Base-by-base conservation (phyloP, 2,888 invertebrate species). In the Ferrisia virgata region DNA sequence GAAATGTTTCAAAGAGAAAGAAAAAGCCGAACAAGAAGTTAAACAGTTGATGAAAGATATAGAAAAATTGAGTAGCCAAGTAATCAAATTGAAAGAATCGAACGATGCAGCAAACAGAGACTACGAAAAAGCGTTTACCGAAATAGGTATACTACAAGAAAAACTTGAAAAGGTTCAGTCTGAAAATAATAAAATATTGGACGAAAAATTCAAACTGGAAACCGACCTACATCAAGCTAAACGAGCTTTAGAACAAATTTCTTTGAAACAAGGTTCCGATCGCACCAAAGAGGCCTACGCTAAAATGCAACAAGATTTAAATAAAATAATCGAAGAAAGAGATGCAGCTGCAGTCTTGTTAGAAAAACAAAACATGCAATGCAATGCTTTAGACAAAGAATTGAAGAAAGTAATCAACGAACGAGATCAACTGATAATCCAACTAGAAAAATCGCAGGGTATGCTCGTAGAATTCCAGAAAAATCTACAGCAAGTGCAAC, bases 391-490 rank as follows among this genome's bases (percentile, higher is more conserved):
- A 87, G 96, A 96, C 88, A 92, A 92, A 0, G 96, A 96, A 86
- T 92, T 95, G 84, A 95, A 95, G 87, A 95, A 96, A 88, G 89
- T 96, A 87, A 94, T 94, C 22, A 92, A 94, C 86, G 96, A 96
- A 88, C 87, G 95, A 79, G 96, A 96, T 88, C 96, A 96, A 89
- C 89, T 97, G 86, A 95, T 96, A 0, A 92, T 94, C 86, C 96
- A 96, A 88, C 89, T 97, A 88, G 96, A 96, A 89, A 96, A 97
- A 89, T 96, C 95, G 64, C 96, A 96, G 88, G 96, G 96, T 87
- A 96, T 96, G 93, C 90, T 97, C 85, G 94, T 96, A 89, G 96
- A 96, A 89, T 96, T 96, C 94, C 96, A 96, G 88, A 94, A 96
- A 88, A 96, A 96, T 88, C 89, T 96, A 81, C 95, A 95, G 86